Evolutionary conservation across 2,888 invertebrate species (phyloP), one percentile per base, ranked within the genome.

Genomic region (Sphaerophoria rueppellii): DNA sequence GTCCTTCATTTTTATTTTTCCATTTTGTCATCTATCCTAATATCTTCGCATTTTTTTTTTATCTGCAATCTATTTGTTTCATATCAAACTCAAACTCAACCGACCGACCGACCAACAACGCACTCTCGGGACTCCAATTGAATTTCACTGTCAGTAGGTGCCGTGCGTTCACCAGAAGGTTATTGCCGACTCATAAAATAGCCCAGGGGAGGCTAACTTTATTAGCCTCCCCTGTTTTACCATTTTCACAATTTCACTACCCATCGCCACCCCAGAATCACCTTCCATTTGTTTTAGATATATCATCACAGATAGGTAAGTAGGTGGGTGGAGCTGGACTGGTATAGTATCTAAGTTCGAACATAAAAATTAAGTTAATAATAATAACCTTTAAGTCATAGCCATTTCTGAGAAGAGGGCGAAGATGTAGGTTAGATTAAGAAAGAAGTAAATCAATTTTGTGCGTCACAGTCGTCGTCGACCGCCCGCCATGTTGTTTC

Each of bases 401-500:
- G 77, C 35, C 57, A 60, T 52, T 24, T 32, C 16, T 16, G 48
- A 5, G 11, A 40, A 43, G 16, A 37, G 54, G 67, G 43, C 24
- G 60, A 43, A 24, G 11, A 54, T 16, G 43, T 46, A 16, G 48
- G 37, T 12, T 63, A 48, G 46, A 34, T 48, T 63, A 46, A 24
- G 69, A 78, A 63, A 63, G 35, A 65, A 76, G 83, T 80, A 85
- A 85, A 85, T 85, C 85, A 81, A 81, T 48, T 81, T 73, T 63
- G 63, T 24, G 24, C 24, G 24, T 24, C 24, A 2, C 2, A 24
- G 24, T 24, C 24, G 24, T 24, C 24, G 85, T 77, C 81, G 73
- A 81, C 85, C 76, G 73, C 85, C 85, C 76, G 81, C 85, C 85
- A 85, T 85, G 70, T 81, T 85, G 85, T 85, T 85, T 85, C 85